A percentile compares a stretch with the other conserved stretches of the same genome.
Evolutionary conservation across 2,113 vertebrate species (phyloP).

Genomic region (Anolis sagrei): DNA sequence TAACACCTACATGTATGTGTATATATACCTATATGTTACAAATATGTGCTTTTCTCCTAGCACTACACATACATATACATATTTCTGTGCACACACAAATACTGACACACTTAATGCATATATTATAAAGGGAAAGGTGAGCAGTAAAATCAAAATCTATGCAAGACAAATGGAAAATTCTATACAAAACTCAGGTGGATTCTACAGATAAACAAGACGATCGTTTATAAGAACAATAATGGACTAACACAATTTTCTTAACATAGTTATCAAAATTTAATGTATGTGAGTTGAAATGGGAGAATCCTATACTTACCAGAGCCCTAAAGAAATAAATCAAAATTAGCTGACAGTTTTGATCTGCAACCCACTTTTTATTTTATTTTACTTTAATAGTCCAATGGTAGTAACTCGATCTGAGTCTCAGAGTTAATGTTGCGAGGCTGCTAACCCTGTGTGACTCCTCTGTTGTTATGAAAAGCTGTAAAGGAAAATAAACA

Average conservation of each 20-base stretch:
- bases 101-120: no score
- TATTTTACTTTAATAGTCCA: background rate
- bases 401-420: background rate
- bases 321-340: background rate
- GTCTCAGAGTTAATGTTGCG: slow-evolving; percentile 35
- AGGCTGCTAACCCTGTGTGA: slow-evolving; percentile 38
- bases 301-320: background rate
- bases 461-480: slow-evolving; percentile 67
- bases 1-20: no score
- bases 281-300: background rate
- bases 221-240: background rate
- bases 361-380: background rate
- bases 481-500: slow-evolving; percentile 40
- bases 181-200: background rate
- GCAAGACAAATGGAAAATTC: no score
- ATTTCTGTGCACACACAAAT: no score
- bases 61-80: no score
- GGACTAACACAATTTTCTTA: background rate
- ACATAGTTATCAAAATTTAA: background rate
- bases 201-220: background rate
- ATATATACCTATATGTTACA: no score
- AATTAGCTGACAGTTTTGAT: background rate
- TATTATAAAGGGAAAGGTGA: no score
- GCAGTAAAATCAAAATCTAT: no score
- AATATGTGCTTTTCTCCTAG: no score